These are phyloP conservation scores for Taenioides sp. DNA, from an alignment of 2,797 vertebrate species.

Conservation along the genomic window DNA sequence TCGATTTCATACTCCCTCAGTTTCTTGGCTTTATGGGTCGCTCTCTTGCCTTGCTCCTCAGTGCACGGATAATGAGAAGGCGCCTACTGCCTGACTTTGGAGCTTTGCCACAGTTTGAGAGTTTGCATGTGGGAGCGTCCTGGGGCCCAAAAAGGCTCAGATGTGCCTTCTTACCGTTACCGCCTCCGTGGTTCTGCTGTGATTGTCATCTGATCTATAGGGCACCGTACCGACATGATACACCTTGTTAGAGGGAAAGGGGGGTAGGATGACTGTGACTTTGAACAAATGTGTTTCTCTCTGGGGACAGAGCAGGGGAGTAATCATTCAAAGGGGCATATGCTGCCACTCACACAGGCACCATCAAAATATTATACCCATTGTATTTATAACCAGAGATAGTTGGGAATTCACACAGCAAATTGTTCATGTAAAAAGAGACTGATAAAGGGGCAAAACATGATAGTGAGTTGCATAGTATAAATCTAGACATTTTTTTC, in stretches of 20 bases:
- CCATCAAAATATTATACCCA: conserved; percentile 4
- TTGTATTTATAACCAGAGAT: background rate
- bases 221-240: conserved; percentile 65
- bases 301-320: conserved; percentile 46
- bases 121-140: conserved; percentile 60
- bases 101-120: conserved; percentile 61
- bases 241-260: conserved; percentile 69
- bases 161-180: conserved; percentile 50
- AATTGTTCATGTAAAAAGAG: background rate
- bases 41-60: conserved; percentile 60
- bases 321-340: conserved; percentile 52
- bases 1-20: conserved; percentile 37
- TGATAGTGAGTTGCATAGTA: background rate
- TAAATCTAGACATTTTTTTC: background rate
- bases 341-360: conserved; percentile 37
- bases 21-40: conserved; percentile 69
- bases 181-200: conserved; percentile 55
- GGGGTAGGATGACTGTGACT: conserved; percentile 56
- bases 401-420: background rate
- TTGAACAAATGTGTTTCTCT: conserved; percentile 67
- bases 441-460: background rate
- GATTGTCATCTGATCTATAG: conserved; percentile 73
- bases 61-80: conserved; percentile 70
- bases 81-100: conserved; percentile 67
- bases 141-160: conserved; percentile 61